Conservation (phyloP, 2,797 vertebrate species). For the Schizothorax lantsangensis region DNA sequence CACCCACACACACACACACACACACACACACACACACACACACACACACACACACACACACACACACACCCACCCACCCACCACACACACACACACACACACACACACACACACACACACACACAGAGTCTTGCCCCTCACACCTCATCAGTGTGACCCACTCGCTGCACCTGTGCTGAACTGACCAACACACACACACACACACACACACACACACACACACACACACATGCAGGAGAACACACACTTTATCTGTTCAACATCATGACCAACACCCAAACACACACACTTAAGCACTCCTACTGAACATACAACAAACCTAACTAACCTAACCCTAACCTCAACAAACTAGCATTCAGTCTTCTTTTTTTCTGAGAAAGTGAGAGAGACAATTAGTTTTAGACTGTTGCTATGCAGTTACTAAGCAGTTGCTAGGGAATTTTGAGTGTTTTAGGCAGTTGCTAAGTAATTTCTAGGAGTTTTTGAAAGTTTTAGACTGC, state of each 20-base stretch:
- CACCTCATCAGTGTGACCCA: constrained; percentile 21
- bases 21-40: constrained; percentile 35
- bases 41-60: constrained; percentile 39
- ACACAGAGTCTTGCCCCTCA: background rate
- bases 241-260: background rate
- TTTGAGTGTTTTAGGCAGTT: too few species aligned
- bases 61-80: too few species aligned
- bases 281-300: background rate
- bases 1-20: constrained; percentile 37
- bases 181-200: constrained; percentile 9
- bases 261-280: too few species aligned
- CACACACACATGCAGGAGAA: constrained; percentile 14
- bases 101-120: constrained; percentile 43
- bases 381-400: background rate
- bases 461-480: too few species aligned
- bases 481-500: too few species aligned
- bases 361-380: too few species aligned
- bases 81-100: constrained; percentile 30
- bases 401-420: background rate
- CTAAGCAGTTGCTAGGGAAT: too few species aligned
- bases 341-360: too few species aligned
- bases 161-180: constrained; percentile 35
- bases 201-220: constrained; percentile 17
- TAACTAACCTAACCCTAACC: too few species aligned
- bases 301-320: background rate